Evolutionary conservation across 2,888 invertebrate species (phyloP), one percentile per base, ranked within the genome.

Genomic region (Spilosoma lubricipeda): DNA sequence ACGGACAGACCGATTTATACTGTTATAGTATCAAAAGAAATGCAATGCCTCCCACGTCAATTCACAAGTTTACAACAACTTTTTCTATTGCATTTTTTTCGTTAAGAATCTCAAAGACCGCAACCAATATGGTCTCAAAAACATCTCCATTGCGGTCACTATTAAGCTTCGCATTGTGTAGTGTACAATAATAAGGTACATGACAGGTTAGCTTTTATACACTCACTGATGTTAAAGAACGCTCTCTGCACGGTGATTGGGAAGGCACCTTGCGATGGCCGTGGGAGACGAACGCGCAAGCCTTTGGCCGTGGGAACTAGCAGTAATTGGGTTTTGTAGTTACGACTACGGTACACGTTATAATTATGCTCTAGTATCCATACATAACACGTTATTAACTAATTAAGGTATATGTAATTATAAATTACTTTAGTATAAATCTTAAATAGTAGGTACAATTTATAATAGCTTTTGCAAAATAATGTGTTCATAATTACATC

Each of bases 301-400:
- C 87, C 86, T 86, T 86, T 79, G 85, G 84, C 86, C 89, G 89
- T 91, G 91, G 85, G 90, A 91, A 89, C 71, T 76, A 67, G 33
- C 13, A 33, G 52, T 68, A 36, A 68, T 52, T 33, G 23, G 33
- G 7, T 68, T 30, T 20, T 33, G 52, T 63, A 48, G 52, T 52
- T 5, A n/a, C n/a, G n/a, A n/a, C n/a, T n/a, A n/a, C n/a, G 68
- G 27, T 30, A 30, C 18, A 67, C 27, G 18, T 56, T 56, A 56
- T 56, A 56, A 56, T 56, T 56, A 56, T 56, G 9, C 9, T n/a
- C 39, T 36, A 23, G 23, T 66, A 66, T 23, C 23, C 63, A 63
- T 63, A 63, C 30, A 27, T 63, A 63, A 7, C 7, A 18, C 30
- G 18, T 63, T 63, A 63, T 30, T 30, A 63, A 30, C 30, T 27